A percentile compares a stretch with the other conserved stretches of the same genome.
phyloP scores from a whole-genome alignment of 2,797 vertebrate species.

The Moxostoma hubbsi region DNA sequence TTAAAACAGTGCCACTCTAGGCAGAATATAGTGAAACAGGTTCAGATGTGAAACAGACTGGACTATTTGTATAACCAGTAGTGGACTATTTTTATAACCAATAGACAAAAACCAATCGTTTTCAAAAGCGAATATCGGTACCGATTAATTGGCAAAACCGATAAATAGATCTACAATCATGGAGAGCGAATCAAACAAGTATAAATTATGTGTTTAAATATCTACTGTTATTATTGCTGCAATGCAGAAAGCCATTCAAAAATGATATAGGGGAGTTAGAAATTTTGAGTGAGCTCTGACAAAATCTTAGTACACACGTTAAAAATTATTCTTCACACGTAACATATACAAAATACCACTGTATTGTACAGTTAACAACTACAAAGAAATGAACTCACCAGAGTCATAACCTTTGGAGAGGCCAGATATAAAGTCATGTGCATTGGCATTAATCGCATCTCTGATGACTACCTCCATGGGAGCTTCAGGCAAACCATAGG shows the following conservation, averaged over 20 bases:
- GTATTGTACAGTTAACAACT: background rate
- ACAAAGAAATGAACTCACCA: slow-evolving; percentile 70
- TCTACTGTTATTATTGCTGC: background rate
- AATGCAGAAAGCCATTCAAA: background rate
- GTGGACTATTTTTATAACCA: too few relatives aligned
- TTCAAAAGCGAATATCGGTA: too few relatives aligned
- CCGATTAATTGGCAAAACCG: too few relatives aligned
- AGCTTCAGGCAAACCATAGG: slow-evolving; percentile 83
- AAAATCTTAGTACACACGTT: background rate
- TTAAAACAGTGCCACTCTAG: too few relatives aligned
- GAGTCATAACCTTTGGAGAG: slow-evolving; percentile 88
- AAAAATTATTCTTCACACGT: background rate
- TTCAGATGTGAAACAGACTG: too few relatives aligned
- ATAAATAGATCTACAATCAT: too few relatives aligned
- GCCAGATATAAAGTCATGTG: slow-evolving; percentile 86
- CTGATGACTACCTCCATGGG: slow-evolving; percentile 81
- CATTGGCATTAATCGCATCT: slow-evolving; percentile 88
- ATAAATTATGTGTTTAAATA: background rate
- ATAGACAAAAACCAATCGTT: background rate
- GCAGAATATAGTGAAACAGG: too few relatives aligned
- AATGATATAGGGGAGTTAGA: background rate
- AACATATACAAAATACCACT: background rate
- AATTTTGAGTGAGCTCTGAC: background rate
- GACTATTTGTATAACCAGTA: too few relatives aligned
- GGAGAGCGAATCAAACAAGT: background rate